A percentile compares a stretch with the other conserved stretches of the same genome.
These are phyloP conservation scores for Delichon dasypus DNA, from an alignment of 2,797 vertebrate genomes.

Conservation along the genomic window DNA sequence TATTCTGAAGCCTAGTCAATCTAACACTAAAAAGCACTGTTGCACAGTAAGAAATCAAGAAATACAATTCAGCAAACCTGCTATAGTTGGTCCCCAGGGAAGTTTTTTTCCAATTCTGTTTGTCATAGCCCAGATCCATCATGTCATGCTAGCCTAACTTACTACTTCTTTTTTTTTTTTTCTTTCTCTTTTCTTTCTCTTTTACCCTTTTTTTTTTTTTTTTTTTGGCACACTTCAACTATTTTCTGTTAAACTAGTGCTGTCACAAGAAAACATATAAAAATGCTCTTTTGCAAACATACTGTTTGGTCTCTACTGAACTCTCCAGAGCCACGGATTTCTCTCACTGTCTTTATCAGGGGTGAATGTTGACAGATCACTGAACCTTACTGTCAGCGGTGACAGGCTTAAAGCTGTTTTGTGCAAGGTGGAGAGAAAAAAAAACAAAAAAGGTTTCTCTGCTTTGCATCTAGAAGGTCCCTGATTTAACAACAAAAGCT, in stretches of 20 bases:
- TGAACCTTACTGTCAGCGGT: slow-evolving; percentile 87
- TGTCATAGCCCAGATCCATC: slow-evolving; percentile 92
- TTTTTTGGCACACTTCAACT: slow-evolving; percentile 83
- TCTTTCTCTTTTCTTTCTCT: slow-evolving; percentile 51
- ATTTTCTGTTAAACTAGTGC: slow-evolving; percentile 88
- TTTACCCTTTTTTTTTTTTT: slow-evolving; percentile 21
- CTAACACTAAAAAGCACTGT: slow-evolving; percentile 84
- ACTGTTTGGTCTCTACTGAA: slow-evolving; percentile 79
- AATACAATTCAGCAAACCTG: slow-evolving; percentile 85
- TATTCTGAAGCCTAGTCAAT: slow-evolving; percentile 84
- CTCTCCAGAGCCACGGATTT: slow-evolving; percentile 84
- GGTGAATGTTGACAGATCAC: slow-evolving; percentile 91
- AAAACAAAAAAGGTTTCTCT: slow-evolving; percentile 67
- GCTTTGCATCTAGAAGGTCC: slow-evolving; percentile 72
- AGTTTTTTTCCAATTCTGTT: slow-evolving; percentile 87
- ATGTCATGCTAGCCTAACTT: slow-evolving; percentile 85
- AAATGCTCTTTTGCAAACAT: slow-evolving; percentile 87
- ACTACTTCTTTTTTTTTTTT: slow-evolving; percentile 72
- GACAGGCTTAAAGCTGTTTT: slow-evolving; percentile 86
- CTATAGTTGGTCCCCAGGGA: slow-evolving; percentile 85
- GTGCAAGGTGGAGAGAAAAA: slow-evolving; percentile 75
- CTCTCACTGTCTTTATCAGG: slow-evolving; percentile 90
- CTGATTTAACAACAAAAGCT: slow-evolving; percentile 78
- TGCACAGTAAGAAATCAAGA: slow-evolving; percentile 85
- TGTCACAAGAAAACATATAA: slow-evolving; percentile 91